phyloP scores from a whole-genome alignment of 2,888 invertebrate genomes.

The Drosophila rellima region DNA sequence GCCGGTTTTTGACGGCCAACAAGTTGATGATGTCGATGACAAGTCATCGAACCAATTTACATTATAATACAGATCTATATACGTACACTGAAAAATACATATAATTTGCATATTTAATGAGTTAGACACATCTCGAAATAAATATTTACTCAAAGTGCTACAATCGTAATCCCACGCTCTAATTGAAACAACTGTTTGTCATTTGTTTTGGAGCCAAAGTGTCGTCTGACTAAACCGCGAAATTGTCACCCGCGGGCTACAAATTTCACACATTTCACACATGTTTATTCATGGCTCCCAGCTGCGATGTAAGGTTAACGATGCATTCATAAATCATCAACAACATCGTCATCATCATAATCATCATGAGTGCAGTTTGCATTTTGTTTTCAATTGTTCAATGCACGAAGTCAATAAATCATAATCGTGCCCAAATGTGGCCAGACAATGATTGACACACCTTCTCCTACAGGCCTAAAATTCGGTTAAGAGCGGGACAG shows the following conservation, averaged over 20 bases:
- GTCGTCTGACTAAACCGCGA: slow-evolving; percentile 8
- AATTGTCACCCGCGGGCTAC: slow-evolving; percentile 12
- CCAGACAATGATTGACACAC: slow-evolving; percentile 46
- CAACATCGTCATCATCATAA: slow-evolving; percentile 4
- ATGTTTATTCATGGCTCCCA: slow-evolving; percentile 14
- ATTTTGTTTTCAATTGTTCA: slow-evolving; percentile 29
- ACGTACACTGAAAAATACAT: neutral
- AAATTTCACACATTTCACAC: slow-evolving; percentile 14
- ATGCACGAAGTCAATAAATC: slow-evolving; percentile 67
- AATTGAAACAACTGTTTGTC: slow-evolving; percentile 18
- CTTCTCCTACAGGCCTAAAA: slow-evolving; percentile 7
- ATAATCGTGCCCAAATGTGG: slow-evolving; percentile 37
- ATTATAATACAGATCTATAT: neutral
- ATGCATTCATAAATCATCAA: slow-evolving; percentile 30
- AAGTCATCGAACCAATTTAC: slow-evolving; percentile 13
- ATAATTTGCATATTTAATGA: neutral
- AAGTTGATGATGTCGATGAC: slow-evolving; percentile 8
- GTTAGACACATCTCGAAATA: neutral
- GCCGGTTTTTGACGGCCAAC: neutral
- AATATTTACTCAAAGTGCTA: slow-evolving; percentile 10
- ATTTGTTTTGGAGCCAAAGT: neutral
- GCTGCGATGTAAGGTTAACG: slow-evolving; percentile 11
- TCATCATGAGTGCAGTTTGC: slow-evolving; percentile 48
- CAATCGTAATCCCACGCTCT: slow-evolving; percentile 11
- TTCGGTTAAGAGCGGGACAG: slow-evolving; percentile 5